phyloP scores from a whole-genome alignment of 1,140 invertebrate genomes.

The Monochamus saltuarius region DNA sequence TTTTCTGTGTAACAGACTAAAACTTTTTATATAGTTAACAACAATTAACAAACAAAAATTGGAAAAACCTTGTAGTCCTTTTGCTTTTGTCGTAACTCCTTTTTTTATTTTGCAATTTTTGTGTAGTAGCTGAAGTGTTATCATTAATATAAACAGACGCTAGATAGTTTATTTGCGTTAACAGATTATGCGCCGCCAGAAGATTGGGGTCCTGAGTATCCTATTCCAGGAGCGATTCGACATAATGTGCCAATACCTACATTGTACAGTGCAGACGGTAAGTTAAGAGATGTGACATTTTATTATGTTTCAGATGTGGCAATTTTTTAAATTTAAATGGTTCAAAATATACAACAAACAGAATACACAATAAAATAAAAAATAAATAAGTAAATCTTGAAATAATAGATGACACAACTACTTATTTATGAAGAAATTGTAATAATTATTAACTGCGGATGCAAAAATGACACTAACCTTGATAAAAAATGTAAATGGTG shows the following conservation, averaged over 20 bases:
- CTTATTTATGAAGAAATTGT: too few species aligned
- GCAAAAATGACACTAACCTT: too few species aligned
- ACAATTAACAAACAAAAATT: conserved; percentile 5
- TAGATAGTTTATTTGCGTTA: conserved; percentile 40
- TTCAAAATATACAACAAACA: too few species aligned
- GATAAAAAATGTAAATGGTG: too few species aligned
- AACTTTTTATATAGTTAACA: too few species aligned
- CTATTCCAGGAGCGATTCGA: conserved; percentile 56
- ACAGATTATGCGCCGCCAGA: conserved; percentile 56
- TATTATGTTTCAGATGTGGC: too few species aligned
- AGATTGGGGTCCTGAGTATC: conserved; percentile 67
- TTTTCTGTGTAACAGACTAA: too few species aligned
- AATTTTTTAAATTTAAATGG: too few species aligned
- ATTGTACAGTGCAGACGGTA: conserved; percentile 69
- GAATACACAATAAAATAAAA: too few species aligned
- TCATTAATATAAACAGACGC: conserved; percentile 15
- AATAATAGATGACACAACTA: too few species aligned
- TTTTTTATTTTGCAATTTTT: conserved; percentile 20
- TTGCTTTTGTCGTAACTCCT: conserved; percentile 17
- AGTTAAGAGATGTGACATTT: conserved; percentile 22
- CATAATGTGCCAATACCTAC: conserved; percentile 74
- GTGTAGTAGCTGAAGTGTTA: conserved; percentile 20
- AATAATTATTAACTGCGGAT: too few species aligned
- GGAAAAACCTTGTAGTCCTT: conserved; percentile 19
- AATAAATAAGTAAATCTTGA: too few species aligned